Evolutionary conservation across 2,888 invertebrate genomes (phyloP).

Genomic region (Lepidocyrtinus sp.): DNA sequence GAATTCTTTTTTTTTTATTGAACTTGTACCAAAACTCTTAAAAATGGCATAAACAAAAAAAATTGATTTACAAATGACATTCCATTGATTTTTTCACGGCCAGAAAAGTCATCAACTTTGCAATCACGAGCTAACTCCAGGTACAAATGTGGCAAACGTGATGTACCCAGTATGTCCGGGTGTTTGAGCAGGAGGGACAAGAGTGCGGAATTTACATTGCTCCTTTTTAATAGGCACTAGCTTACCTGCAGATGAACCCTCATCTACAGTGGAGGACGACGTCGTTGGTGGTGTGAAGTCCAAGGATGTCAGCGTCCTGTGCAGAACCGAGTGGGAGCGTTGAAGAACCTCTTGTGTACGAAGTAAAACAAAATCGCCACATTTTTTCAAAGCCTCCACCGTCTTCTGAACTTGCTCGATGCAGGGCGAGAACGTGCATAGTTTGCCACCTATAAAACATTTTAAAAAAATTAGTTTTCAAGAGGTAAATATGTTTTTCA

Average conservation of each 20-base stretch:
- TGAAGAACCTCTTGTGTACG: slow-evolving; percentile 91
- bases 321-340: slow-evolving; percentile 82
- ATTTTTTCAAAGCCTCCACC: slow-evolving; percentile 80
- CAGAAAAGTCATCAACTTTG: background rate
- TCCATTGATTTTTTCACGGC: slow-evolving; percentile 8
- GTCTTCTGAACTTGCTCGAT: slow-evolving; percentile 98
- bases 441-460: slow-evolving; percentile 82
- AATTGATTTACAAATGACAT: background rate
- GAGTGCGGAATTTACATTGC: slow-evolving; percentile 77
- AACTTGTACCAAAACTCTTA: background rate
- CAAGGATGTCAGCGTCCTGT: slow-evolving; percentile 73
- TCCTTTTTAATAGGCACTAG: slow-evolving; percentile 66
- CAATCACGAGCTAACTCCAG: slow-evolving; percentile 71
- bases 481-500: background rate
- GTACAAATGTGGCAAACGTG: slow-evolving; percentile 92
- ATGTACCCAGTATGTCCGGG: slow-evolving; percentile 98
- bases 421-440: slow-evolving; percentile 99
- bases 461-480: slow-evolving; percentile 14
- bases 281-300: slow-evolving; percentile 58
- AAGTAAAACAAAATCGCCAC: slow-evolving; percentile 85
- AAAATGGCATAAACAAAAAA: background rate
- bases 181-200: slow-evolving; percentile 80
- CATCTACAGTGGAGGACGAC: slow-evolving; percentile 13
- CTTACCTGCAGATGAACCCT: background rate
- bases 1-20: background rate